phyloP scores from a whole-genome alignment of 2,797 vertebrate genomes.

The Pachyuromys duprasi region DNA sequence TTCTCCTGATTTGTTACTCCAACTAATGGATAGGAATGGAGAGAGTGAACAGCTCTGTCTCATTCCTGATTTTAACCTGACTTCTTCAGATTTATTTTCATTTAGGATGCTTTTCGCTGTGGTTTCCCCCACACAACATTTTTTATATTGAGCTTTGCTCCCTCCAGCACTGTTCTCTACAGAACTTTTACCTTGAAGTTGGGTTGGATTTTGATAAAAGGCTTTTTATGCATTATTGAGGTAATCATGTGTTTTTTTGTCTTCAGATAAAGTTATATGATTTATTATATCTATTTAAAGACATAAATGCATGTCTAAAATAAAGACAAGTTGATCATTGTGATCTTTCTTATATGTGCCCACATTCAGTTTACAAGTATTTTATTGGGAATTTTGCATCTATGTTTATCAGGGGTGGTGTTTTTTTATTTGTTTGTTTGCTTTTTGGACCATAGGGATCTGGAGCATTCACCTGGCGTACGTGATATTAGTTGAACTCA shows the following conservation, averaged over 20 bases:
- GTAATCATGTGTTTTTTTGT: neutral
- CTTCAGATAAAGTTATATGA: neutral
- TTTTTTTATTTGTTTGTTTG: neutral
- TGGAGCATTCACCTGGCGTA: neutral
- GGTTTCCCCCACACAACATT: neutral
- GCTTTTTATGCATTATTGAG: neutral
- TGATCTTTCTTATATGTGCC: neutral
- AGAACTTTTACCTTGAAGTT: neutral
- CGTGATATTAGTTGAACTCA: neutral
- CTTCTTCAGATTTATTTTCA: neutral
- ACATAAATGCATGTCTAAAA: neutral
- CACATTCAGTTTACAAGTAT: neutral
- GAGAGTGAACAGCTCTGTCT: neutral
- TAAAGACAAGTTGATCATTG: neutral
- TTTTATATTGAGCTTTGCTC: neutral
- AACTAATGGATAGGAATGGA: neutral
- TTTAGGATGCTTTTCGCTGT: neutral
- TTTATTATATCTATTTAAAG: neutral
- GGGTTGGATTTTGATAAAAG: neutral
- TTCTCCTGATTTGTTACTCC: neutral
- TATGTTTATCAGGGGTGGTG: neutral
- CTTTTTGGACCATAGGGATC: neutral
- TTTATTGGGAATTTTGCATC: neutral
- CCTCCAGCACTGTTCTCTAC: neutral
- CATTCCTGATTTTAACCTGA: neutral